Percentiles rank a stretch among this genome's conserved stretches.
Evolutionary conservation across 1,140 invertebrate genomes (phyloP).

Genomic region (Atta cephalotes): DNA sequence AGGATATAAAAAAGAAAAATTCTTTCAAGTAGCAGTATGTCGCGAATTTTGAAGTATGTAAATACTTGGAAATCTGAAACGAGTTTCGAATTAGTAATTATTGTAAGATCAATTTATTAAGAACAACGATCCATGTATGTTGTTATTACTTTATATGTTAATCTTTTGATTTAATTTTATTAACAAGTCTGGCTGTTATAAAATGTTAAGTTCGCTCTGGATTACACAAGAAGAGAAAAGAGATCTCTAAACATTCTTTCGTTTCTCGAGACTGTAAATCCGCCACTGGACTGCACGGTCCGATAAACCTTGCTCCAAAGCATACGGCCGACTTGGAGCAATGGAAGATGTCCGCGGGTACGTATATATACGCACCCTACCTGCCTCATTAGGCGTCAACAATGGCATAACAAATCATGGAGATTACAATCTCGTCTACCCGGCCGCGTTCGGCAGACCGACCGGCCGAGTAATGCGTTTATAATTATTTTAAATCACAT

Average conservation of each 20-base stretch:
- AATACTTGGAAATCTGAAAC: not conserved
- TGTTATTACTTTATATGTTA: not conserved
- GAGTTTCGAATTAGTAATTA: not conserved
- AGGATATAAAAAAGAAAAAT: not conserved
- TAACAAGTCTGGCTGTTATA: not conserved
- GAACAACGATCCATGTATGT: not conserved
- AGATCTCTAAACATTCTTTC: slow-evolving; percentile 17
- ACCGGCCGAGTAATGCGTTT: slow-evolving; percentile 78
- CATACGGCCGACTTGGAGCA: slow-evolving; percentile 19
- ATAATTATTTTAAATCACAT: slow-evolving; percentile 80
- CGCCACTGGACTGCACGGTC: slow-evolving; percentile 31
- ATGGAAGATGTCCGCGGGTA: slow-evolving; percentile 58
- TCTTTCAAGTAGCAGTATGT: not conserved
- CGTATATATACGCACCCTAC: slow-evolving; percentile 47
- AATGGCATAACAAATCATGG: slow-evolving; percentile 81
- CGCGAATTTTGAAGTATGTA: not conserved
- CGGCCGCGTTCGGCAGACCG: slow-evolving; percentile 62
- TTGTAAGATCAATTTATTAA: not conserved
- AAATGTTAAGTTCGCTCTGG: not conserved
- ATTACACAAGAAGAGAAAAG: not conserved
- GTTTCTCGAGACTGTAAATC: slow-evolving; percentile 20
- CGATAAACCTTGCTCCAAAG: slow-evolving; percentile 51
- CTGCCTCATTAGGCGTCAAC: slow-evolving; percentile 81
- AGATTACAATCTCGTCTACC: slow-evolving; percentile 79
- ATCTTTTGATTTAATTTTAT: slow-evolving; percentile 6